Evolutionary conservation across 2,797 vertebrate genomes (phyloP), one percentile per base, ranked within the genome.

Genomic region (Chromis chromis): DNA sequence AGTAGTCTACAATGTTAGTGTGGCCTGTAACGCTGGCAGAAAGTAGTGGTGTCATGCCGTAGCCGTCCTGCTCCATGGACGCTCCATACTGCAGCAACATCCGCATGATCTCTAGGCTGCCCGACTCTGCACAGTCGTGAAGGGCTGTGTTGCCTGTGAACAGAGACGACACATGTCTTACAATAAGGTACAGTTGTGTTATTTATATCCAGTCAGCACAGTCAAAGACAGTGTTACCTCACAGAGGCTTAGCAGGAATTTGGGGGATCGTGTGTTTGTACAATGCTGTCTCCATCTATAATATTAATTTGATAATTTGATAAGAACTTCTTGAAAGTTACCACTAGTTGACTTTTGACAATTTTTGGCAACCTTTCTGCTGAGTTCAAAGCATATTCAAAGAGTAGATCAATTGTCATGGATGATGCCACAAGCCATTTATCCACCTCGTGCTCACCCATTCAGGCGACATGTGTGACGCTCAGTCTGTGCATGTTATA

Each of bases 1-100:
- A 93, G 78, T 97, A 99, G 87, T 99, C 97, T 66, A 99, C 98
- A 0, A 99, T 99, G 90, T 99, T 99, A 5, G 97, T 98, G 93
- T 99, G 98, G 64, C 98, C 98, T 0, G 98, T 99, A 69, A 99
- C 98, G 22, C 97, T 99, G 81, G 98, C 98, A 4, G 98, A 99
- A 17, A 99, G 95, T 81, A 99, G 94, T 0, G 98, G 98, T 1
- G 98, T 99, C 98, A 99, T 99, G 46, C 98, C 95, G 33, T 99
- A 99, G 36, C 98, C 98, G 8, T 99, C 98, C 81, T 96, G 96
- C 91, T 99, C 98, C 98, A 99, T 99, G 75, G 96, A 95, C 31
- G 98, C 98, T 39, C 96, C 96, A n/a, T 96, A 98, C 79, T 97
- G 96, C 40, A 99, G 94, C 76, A 99, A 94, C 97, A 98, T 97